Evolutionary conservation across 2,113 vertebrate genomes (phyloP), one percentile per base, ranked within the genome.

Genomic region (Saiga tatarica): DNA sequence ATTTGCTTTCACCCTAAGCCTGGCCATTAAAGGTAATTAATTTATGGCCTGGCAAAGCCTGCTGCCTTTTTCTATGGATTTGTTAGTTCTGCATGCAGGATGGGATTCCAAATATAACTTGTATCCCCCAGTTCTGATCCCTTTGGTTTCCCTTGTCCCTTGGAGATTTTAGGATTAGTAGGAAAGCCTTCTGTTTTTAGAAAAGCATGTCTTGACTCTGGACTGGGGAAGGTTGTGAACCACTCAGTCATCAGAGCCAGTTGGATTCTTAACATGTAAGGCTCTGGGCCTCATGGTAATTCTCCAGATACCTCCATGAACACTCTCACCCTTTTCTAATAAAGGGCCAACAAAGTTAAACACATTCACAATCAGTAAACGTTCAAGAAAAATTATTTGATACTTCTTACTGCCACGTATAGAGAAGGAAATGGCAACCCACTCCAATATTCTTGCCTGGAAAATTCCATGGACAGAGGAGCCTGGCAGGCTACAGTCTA

Each of bases 1-100:
- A 23, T 94, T 94, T 92, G 94, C 95, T 92, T 97, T 96, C 87
- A 79, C 84, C 33, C 90, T 62, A 95, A 92, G 84, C 89, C 87
- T 59, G 53, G 23, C 92, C 74, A 82, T 96, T 97, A 96, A 97
- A 86, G 50, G 55, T 83, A 89, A 97, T 97, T 91, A 96, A 97
- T 98, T 96, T 97, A 96, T 87, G 94, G 87, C 55, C 86, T n/a
- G 16, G 39, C 83, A 89, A 62, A 91, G 57, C 62, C 71, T 76
- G 64, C 67, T 81, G 79, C 60, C 78, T 89, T 96, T 95, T 91
- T 87, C 87, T 89, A 0, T 45, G 84, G 79, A 74, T 95, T 21
- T 95, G 55, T 97, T 67, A 90, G 86, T 79, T 97, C 92, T 96
- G 60, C 25, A 1, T 94, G 55, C 84, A 50, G 60, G 55, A 30